phyloP scores from a whole-genome alignment of 2,797 vertebrate genomes.

The Sardinella longiceps region DNA sequence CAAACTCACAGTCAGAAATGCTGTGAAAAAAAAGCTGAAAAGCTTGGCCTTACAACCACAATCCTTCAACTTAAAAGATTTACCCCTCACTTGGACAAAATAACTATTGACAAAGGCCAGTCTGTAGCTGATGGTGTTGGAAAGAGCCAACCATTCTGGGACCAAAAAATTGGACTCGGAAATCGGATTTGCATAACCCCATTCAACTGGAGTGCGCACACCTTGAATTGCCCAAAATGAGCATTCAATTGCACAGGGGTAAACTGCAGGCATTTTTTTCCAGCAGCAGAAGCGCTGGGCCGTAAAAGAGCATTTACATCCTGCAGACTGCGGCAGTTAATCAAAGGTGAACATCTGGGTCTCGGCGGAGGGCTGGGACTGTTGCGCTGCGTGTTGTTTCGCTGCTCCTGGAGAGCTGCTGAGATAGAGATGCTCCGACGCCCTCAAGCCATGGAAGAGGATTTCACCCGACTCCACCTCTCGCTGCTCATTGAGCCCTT shows the following conservation, averaged over 20 bases:
- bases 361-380: conserved; percentile 6
- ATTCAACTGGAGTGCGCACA: neutral
- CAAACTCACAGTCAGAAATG: neutral
- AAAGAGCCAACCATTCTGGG: neutral
- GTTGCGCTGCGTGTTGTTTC: neutral
- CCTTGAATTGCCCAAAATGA: neutral
- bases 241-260: neutral
- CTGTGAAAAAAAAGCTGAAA: neutral
- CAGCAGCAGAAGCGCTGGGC: neutral
- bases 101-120: neutral
- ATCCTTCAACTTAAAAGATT: neutral
- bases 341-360: conserved; percentile 23
- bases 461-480: neutral
- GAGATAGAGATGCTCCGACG: neutral
- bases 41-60: neutral
- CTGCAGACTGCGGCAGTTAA: conserved; percentile 6
- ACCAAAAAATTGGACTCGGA: neutral
- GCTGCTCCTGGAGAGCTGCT: neutral
- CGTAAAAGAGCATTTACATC: conserved; percentile 21
- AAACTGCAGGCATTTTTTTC: neutral
- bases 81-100: neutral
- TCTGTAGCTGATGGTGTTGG: neutral
- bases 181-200: neutral
- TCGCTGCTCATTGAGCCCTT: neutral
- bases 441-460: neutral